Percentiles rank a stretch among this genome's conserved stretches.
phyloP scores from a whole-genome alignment of 2,888 invertebrate species.

The Ashinkailepas kermadecensis region DNA sequence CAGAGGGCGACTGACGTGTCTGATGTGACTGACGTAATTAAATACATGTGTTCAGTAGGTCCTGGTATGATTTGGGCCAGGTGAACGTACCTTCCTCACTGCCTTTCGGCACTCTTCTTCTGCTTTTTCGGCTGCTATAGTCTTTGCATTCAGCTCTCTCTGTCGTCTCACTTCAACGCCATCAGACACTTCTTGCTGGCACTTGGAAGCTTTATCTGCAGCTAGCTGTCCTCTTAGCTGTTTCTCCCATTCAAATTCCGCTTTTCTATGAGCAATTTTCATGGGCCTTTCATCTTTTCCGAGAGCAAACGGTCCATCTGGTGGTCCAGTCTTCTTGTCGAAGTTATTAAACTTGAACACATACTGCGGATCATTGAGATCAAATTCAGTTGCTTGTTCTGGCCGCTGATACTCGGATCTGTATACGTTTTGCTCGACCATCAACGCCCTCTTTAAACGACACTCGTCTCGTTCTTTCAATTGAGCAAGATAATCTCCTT shows the following conservation, averaged over 20 bases:
- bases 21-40: too few species aligned
- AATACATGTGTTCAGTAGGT: too few species aligned
- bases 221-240: neutral
- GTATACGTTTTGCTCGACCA: neutral
- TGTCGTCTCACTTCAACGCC: neutral
- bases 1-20: too few species aligned
- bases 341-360: neutral
- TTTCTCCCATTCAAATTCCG: conserved; percentile 3
- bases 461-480: conserved; percentile 5
- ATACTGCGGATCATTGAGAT: neutral
- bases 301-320: neutral
- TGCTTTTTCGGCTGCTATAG: neutral
- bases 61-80: too few species aligned
- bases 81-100: neutral
- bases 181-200: neutral
- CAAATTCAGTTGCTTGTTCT: neutral
- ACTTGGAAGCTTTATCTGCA: neutral
- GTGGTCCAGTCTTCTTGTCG: neutral
- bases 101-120: neutral
- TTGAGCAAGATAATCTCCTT: neutral
- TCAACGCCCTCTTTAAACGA: neutral
- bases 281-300: conserved; percentile 13
- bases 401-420: neutral
- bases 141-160: neutral
- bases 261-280: conserved; percentile 1